These are phyloP conservation scores for Drosophila watanabei DNA, from an alignment of 1,140 invertebrate species.

Conservation along the genomic window DNA sequence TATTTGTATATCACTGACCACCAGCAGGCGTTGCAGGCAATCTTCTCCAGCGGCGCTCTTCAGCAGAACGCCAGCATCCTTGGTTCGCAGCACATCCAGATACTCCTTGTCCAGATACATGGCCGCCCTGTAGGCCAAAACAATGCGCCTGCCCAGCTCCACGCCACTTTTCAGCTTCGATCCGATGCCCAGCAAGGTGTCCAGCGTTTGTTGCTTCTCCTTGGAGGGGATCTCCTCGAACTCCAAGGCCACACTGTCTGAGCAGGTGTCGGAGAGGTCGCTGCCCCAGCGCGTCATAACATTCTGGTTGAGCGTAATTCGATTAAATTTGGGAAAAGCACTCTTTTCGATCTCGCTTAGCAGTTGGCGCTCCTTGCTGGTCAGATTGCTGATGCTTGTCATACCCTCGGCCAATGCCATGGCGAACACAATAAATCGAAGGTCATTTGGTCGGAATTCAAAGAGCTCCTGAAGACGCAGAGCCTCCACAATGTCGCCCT, in stretches of 20 bases:
- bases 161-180: slow-evolving; percentile 86
- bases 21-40: slow-evolving; percentile 87
- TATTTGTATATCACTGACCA: slow-evolving; percentile 87
- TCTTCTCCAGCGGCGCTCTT: slow-evolving; percentile 87
- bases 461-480: slow-evolving; percentile 86
- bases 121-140: slow-evolving; percentile 87
- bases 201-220: slow-evolving; percentile 78
- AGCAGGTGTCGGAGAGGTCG: slow-evolving; percentile 73
- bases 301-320: slow-evolving; percentile 72
- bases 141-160: slow-evolving; percentile 86
- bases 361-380: slow-evolving; percentile 74
- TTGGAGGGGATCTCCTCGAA: slow-evolving; percentile 83
- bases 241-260: slow-evolving; percentile 61
- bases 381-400: slow-evolving; percentile 73
- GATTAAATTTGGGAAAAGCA: slow-evolving; percentile 78
- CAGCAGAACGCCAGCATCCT: slow-evolving; percentile 87
- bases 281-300: slow-evolving; percentile 54
- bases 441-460: slow-evolving; percentile 82
- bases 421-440: slow-evolving; percentile 86
- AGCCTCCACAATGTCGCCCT: slow-evolving; percentile 85
- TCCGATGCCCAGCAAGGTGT: slow-evolving; percentile 80
- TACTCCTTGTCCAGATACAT: slow-evolving; percentile 87
- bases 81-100: slow-evolving; percentile 86
- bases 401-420: slow-evolving; percentile 86
- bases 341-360: slow-evolving; percentile 76